Evolutionary conservation across 2,113 vertebrate genomes (phyloP), one percentile per base, ranked within the genome.

Genomic region (Prochilodus magdalenae): DNA sequence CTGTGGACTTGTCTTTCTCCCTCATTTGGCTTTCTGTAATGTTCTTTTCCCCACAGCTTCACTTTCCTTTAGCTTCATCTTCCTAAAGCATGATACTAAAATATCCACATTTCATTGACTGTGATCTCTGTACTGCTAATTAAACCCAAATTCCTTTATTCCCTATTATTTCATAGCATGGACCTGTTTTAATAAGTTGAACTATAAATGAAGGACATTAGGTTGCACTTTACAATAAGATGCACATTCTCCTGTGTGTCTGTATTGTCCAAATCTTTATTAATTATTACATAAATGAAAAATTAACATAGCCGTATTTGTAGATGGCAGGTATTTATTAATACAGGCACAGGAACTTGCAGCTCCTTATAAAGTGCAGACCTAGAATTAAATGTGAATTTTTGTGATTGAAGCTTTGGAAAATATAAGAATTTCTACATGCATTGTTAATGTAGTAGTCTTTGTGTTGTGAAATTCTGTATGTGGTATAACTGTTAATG

Each of bases 401-500:
- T 44, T 83, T 83, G 74, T 77, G 81, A 77, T 82, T 76, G n/a
- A 36, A 27, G 33, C 65, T 55, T 82, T 72, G 26, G 66, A 51
- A 77, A 62, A 72, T 63, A 20, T 27, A 5, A 49, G 47, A 3
- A 36, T 77, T 82, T 72, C 66, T n/a, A 71, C 79, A 59, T 86
- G 79, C 75, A 83, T 85, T 88, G 63, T 67, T 87, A 29, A 62
- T 69, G 47, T 83, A 70, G 80, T 82, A 83, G 69, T 85, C 79
- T 65, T 85, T 77, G 67, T 87, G 67, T 76, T 76, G 87, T 82
- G 75, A 75, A 75, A 44, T 85, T 83, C 83, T 86, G 74, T 87
- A 60, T 83, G 81, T 89, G 70, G 82, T 72, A 86, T 87, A 82
- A 66, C 30, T 83, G 78, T 87, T 71, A 47, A 29, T 87, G 83